A percentile compares a stretch with the other conserved stretches of the same genome.
phyloP scores from a whole-genome alignment of 2,113 vertebrate species.

The Eurystomus gularis region DNA sequence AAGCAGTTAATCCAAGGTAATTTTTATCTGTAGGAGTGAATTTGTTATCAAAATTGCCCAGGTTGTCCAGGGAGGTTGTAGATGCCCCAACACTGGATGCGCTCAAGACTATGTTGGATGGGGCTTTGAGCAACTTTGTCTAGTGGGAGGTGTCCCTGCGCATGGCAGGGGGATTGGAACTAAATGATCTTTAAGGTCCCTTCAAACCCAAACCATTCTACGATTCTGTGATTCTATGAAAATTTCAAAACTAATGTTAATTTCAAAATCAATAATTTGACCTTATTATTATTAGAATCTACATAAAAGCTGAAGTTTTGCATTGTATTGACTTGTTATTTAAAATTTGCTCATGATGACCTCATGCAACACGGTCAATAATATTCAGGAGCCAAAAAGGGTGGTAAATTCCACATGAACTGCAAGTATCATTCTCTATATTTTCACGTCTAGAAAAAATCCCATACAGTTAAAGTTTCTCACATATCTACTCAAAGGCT shows the following conservation, averaged over 20 bases:
- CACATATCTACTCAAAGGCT: background rate
- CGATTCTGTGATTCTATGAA: too few relatives aligned
- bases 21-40: background rate
- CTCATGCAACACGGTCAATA: background rate
- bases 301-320: background rate
- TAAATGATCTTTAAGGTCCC: too few relatives aligned
- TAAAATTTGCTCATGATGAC: background rate
- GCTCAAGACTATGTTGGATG: too few relatives aligned
- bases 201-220: too few relatives aligned
- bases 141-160: too few relatives aligned
- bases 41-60: background rate
- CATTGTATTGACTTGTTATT: background rate
- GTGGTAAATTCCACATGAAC: background rate
- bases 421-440: background rate
- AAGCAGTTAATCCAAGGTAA: background rate
- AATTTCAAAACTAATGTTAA: background rate
- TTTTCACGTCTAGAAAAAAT: accelerated
- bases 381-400: background rate
- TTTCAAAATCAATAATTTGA: background rate
- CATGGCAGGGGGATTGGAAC: too few relatives aligned
- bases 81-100: too few relatives aligned
- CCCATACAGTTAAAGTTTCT: background rate
- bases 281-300: background rate
- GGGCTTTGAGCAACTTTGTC: too few relatives aligned
- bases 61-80: too few relatives aligned